A percentile compares a stretch with the other conserved stretches of the same genome.
Conservation (phyloP, 64 coral and sea anemone genomes). For the Cladopsammia gracilis region DNA sequence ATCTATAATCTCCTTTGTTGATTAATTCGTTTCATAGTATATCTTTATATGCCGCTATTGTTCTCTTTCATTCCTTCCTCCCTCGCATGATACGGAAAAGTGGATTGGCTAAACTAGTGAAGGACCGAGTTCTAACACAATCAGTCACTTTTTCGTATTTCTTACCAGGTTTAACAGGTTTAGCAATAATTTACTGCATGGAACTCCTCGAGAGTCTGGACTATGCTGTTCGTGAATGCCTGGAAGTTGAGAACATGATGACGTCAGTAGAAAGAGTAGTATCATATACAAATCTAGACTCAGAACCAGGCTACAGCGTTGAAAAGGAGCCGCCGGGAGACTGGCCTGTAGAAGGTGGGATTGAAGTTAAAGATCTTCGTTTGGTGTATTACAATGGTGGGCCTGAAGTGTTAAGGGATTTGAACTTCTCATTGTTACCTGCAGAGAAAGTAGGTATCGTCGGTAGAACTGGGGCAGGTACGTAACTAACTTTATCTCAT, state of each 20-base stretch:
- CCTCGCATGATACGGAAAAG: too few species aligned
- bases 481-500: too few species aligned
- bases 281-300: constrained; percentile 10
- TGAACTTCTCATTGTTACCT: background rate
- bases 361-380: background rate
- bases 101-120: background rate
- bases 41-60: too few species aligned
- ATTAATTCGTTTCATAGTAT: too few species aligned
- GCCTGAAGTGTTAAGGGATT: background rate
- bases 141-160: background rate
- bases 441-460: constrained; percentile 2
- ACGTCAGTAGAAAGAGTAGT: background rate
- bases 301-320: constrained; percentile 9
- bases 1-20: too few species aligned
- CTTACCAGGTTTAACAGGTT: background rate
- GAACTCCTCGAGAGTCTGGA: background rate
- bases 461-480: background rate
- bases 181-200: constrained; percentile 13
- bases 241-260: background rate
- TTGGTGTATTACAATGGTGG: constrained; percentile 3
- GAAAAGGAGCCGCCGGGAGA: background rate
- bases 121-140: too few species aligned
- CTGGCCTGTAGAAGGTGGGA: background rate
- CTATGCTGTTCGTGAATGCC: background rate
- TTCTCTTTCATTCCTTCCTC: too few species aligned